Base-by-base conservation (phyloP, 2,113 vertebrate genomes). In the Nothobranchius kuhntae region DNA sequence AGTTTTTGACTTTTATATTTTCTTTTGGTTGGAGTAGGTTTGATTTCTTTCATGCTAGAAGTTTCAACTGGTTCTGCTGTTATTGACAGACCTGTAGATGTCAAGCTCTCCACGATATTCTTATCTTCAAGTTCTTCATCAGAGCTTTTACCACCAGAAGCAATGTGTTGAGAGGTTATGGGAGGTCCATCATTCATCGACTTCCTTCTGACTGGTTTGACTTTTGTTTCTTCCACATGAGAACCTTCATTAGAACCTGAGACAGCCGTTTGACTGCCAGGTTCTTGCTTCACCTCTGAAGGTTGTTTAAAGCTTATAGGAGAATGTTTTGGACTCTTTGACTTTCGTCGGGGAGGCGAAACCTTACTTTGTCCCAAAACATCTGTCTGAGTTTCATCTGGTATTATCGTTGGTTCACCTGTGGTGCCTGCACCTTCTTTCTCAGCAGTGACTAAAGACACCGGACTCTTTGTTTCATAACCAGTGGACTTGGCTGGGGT, bases 1-100 rank as follows among this genome's bases (percentile, higher is more conserved):
- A 51, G 1, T 0, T 51, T 71, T 36, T 24, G 13, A 44, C 6
- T 21, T 35, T 68, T 77, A 2, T 64, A 59, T 44, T 3, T 71
- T 53, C 54, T 68, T 47, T 63, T 75, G 9, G 60, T 65, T 69
- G 67, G 71, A 40, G 46, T 60, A 42, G 67, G 26, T 17, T 64
- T 68, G 13, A 9, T 59, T 42, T 62, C 38, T 13, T 67, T 13
- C 3, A 36, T 12, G 10, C 6, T 12, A 30, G 9, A 4, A 4
- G 46, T 46, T 67, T 66, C 64, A 12, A 15, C 38, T 36, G 24
- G 7, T 40, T 50, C 47, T 15, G 51, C 54, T 55, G 38, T 56
- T 9, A 7, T 7, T 15, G 44, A 46, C 42, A 47, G 10, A 45
- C 24, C 7, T 61, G 60, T 52, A 48, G 38, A 26, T 30, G 1